phyloP scores from a whole-genome alignment of 2,113 vertebrate species.

The Paraplagusia blochii region DNA sequence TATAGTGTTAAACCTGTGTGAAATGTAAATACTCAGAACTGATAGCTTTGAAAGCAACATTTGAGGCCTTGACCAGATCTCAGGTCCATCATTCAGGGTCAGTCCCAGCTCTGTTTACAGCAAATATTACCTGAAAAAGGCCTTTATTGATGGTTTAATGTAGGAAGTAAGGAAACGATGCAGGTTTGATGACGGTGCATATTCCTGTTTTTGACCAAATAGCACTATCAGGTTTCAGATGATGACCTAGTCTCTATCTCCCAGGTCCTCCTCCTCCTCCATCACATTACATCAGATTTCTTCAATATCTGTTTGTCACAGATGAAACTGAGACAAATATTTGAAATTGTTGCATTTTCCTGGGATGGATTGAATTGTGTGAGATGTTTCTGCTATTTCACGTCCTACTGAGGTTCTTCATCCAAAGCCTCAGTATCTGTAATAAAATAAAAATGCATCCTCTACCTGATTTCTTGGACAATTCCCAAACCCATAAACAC shows the following conservation, averaged over 20 bases:
- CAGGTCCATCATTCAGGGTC: too few relatives aligned
- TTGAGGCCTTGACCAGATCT: not conserved
- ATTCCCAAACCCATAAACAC: not conserved
- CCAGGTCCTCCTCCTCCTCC: not conserved
- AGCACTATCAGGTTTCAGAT: not conserved
- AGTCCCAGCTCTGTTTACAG: conserved; percentile 10
- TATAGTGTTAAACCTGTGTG: too few relatives aligned
- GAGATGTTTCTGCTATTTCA: too few relatives aligned
- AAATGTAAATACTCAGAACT: too few relatives aligned
- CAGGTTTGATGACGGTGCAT: conserved; percentile 19
- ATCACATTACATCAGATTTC: not conserved
- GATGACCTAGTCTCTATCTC: not conserved
- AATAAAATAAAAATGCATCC: not conserved
- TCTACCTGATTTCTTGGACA: too few relatives aligned
- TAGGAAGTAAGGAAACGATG: not conserved
- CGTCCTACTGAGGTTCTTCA: too few relatives aligned
- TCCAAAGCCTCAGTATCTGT: too few relatives aligned
- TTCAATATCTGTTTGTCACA: too few relatives aligned
- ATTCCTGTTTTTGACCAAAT: conserved; percentile 13
- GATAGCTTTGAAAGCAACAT: not conserved
- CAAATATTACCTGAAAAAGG: conserved; percentile 9
- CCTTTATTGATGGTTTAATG: not conserved
- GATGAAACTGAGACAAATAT: too few relatives aligned
- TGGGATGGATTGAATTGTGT: too few relatives aligned
- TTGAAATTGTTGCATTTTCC: too few relatives aligned